Evolutionary conservation across 2,797 vertebrate species (phyloP).

Genomic region (Chiloscyllium punctatum): DNA sequence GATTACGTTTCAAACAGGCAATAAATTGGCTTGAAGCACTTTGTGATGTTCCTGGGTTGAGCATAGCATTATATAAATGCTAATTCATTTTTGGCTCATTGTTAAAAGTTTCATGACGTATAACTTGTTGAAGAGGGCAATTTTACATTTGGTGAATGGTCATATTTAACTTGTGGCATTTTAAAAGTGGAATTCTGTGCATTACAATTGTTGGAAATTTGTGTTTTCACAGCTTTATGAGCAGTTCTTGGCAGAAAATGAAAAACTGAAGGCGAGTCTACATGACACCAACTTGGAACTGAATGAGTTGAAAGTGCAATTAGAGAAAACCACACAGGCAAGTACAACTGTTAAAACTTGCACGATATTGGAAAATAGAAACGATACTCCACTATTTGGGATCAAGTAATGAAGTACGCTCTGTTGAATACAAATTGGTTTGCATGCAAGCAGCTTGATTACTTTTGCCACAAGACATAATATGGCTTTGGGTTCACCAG

Average conservation of each 20-base stretch:
- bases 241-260: conserved; percentile 93
- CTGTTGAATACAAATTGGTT: neutral
- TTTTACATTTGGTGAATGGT: neutral
- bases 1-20: neutral
- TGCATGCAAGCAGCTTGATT: neutral
- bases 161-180: neutral
- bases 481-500: neutral
- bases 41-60: neutral
- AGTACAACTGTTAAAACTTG: conserved; percentile 41
- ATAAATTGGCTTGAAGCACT: neutral
- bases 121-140: neutral
- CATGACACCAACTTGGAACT: conserved; percentile 90
- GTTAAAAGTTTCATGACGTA: neutral
- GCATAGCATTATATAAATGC: neutral
- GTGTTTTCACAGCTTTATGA: conserved; percentile 79
- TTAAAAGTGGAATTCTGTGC: no score
- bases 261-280: conserved; percentile 94
- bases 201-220: neutral
- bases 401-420: neutral
- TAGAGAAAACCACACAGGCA: conserved; percentile 97
- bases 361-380: no score
- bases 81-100: neutral
- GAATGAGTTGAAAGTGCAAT: conserved; percentile 86
- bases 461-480: neutral
- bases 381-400: neutral